A percentile compares a stretch with the other conserved stretches of the same genome.
phyloP scores from a whole-genome alignment of 2,113 vertebrate species.

The Passerina amoena region DNA sequence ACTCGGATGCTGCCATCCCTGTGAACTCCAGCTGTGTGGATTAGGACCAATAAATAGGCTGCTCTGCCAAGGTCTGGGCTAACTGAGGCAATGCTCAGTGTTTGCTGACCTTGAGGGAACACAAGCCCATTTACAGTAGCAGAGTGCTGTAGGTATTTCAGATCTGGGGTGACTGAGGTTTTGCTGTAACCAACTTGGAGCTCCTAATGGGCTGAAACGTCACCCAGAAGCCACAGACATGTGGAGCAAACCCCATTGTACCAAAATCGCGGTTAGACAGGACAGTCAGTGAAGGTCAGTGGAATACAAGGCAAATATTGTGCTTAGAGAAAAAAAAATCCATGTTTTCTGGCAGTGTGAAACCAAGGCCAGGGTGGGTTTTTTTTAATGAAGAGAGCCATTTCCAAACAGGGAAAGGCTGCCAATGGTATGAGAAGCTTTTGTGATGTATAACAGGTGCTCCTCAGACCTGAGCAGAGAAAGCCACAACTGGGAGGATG shows the following conservation, averaged over 20 bases:
- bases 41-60: neutral
- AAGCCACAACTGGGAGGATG: neutral
- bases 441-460: constrained; percentile 29
- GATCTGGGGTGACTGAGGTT: constrained; percentile 23
- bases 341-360: neutral
- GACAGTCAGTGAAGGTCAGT: constrained; percentile 4
- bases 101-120: constrained; percentile 23
- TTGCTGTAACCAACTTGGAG: neutral
- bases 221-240: constrained; percentile 15
- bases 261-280: neutral
- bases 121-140: neutral
- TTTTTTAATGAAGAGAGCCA: neutral
- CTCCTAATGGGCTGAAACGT: neutral
- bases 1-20: neutral
- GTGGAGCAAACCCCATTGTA: constrained; percentile 36
- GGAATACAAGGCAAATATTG: constrained; percentile 33
- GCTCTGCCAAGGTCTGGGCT: constrained; percentile 24
- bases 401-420: neutral
- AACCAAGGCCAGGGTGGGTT: neutral
- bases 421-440: neutral
- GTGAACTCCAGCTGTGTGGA: constrained; percentile 28
- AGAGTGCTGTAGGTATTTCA: neutral
- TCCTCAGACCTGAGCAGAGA: neutral
- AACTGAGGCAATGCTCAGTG: neutral
- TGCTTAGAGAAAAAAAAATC: neutral